phyloP scores from a whole-genome alignment of 2,113 vertebrate genomes.

The Salminus brasiliensis region DNA sequence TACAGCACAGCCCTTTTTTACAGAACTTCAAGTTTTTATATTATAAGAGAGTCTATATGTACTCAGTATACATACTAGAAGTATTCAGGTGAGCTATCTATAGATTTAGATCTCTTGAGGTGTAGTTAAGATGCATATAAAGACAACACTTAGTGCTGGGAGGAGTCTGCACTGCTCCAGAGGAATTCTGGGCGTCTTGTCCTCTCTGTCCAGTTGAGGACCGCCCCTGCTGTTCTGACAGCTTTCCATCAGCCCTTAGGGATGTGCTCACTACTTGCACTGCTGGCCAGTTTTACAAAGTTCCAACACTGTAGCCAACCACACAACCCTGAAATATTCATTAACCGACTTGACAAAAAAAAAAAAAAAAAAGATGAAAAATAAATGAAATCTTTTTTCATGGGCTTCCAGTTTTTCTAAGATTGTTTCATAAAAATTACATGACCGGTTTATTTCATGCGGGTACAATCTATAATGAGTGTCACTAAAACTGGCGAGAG shows the following conservation, averaged over 20 bases:
- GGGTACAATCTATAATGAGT: slow-evolving; percentile 69
- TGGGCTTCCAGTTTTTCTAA: slow-evolving; percentile 79
- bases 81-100: too few relatives aligned
- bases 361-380: slow-evolving; percentile 85
- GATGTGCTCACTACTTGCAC: slow-evolving; percentile 61
- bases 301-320: slow-evolving; percentile 73
- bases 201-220: slow-evolving; percentile 70
- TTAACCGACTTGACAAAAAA: slow-evolving; percentile 79
- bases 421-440: slow-evolving; percentile 78
- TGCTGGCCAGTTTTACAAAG: slow-evolving; percentile 79
- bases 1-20: too few relatives aligned
- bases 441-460: slow-evolving; percentile 75
- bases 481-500: slow-evolving; percentile 36
- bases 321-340: slow-evolving; percentile 77
- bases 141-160: background rate
- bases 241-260: slow-evolving; percentile 55
- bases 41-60: too few relatives aligned
- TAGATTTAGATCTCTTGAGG: too few relatives aligned
- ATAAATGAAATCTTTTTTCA: slow-evolving; percentile 80
- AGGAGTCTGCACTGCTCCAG: slow-evolving; percentile 34
- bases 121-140: background rate
- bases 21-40: too few relatives aligned
- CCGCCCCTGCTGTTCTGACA: slow-evolving; percentile 55
- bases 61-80: too few relatives aligned
- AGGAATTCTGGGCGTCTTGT: slow-evolving; percentile 72